Evolutionary conservation across 1,140 invertebrate species (phyloP).

Genomic region (Tenebrio molitor): DNA sequence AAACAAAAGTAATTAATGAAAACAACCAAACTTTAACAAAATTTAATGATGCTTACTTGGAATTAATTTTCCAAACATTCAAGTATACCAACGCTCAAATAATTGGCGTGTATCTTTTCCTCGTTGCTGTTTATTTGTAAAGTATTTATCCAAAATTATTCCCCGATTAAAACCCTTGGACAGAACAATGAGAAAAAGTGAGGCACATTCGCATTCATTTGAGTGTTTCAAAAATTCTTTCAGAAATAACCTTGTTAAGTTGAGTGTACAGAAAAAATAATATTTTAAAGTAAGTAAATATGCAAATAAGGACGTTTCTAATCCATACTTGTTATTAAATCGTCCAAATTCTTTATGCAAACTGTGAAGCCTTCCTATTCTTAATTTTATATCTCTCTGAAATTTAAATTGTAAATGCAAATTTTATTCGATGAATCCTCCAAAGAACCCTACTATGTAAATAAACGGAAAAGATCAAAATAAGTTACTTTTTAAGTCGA

Average conservation of each 20-base stretch:
- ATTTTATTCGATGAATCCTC: conserved; percentile 31
- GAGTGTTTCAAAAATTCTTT: not conserved
- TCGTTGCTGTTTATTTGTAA: too few species aligned
- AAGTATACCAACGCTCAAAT: too few species aligned
- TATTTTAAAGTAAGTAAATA: conserved; percentile 14
- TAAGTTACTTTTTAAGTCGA: conserved; percentile 5
- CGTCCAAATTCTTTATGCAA: conserved; percentile 29
- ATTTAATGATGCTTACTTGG: too few species aligned
- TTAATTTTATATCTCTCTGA: conserved; percentile 34
- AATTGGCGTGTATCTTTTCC: too few species aligned
- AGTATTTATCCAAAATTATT: too few species aligned
- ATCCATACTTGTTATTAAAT: conserved; percentile 31
- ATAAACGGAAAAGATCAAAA: conserved; percentile 31
- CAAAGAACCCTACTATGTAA: conserved; percentile 15
- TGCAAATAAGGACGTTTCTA: conserved; percentile 22
- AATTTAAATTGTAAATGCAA: conserved; percentile 34
- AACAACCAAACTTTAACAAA: too few species aligned
- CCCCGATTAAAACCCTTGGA: too few species aligned
- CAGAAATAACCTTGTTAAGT: not conserved
- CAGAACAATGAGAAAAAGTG: too few species aligned
- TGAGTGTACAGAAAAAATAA: not conserved
- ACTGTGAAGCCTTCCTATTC: conserved; percentile 13
- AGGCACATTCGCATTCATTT: too few species aligned
- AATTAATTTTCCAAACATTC: too few species aligned
- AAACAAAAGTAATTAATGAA: too few species aligned